Conservation (phyloP, 2,888 invertebrate species). For the Hydraecia micacea region DNA sequence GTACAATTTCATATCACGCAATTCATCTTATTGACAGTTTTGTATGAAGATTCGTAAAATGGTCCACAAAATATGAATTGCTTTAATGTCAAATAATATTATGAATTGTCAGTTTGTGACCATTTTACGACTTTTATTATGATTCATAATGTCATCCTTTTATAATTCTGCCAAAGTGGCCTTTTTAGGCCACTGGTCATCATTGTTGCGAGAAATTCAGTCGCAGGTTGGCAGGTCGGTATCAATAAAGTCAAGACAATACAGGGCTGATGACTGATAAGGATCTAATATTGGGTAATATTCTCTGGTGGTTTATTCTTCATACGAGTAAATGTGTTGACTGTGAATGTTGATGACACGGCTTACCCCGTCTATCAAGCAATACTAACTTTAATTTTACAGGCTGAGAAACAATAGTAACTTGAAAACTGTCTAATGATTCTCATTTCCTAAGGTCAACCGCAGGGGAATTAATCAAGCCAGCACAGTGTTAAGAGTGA, state of each 20-base stretch:
- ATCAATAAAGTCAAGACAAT: not conserved
- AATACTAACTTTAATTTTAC: not conserved
- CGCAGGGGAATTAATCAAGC: not conserved
- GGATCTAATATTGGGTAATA: not conserved
- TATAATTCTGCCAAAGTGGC: no score
- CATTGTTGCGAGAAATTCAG: not conserved
- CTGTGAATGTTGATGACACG: no score
- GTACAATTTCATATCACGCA: no score
- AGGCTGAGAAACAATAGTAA: not conserved
- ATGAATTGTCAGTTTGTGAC: no score
- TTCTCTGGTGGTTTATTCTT: not conserved
- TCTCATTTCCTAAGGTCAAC: not conserved
- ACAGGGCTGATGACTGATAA: not conserved
- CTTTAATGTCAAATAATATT: no score
- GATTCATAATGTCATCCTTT: no score
- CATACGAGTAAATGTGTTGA: not conserved
- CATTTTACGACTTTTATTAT: no score
- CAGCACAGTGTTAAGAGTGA: not conserved
- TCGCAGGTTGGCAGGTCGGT: not conserved
- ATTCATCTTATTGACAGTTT: no score
- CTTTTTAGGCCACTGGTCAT: no score
- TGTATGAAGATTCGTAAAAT: no score
- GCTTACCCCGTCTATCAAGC: not conserved
- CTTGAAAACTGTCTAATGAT: not conserved
- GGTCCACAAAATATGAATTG: no score